phyloP scores from a whole-genome alignment of 92 coral and sea anemone species.

The Paragorgia papillata region DNA sequence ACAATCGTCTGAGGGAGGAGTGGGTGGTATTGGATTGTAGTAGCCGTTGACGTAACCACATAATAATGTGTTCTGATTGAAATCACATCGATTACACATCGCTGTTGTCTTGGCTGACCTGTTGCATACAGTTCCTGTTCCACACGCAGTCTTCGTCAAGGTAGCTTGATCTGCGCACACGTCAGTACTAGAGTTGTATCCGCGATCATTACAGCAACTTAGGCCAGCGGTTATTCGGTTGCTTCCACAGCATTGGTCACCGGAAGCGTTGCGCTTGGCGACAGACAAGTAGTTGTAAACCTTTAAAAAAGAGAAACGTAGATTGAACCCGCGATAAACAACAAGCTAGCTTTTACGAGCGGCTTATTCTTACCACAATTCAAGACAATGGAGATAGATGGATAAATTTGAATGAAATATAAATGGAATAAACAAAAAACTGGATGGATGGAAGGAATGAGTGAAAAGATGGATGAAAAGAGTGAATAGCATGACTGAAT shows the following conservation, averaged over 20 bases:
- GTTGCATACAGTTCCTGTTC: slow-evolving; percentile 80
- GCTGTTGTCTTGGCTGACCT: slow-evolving; percentile 63
- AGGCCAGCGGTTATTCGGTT: slow-evolving; percentile 59
- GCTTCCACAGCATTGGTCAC: slow-evolving; percentile 78
- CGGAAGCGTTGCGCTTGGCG: slow-evolving; percentile 62
- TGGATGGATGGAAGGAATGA: no score
- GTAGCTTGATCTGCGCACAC: slow-evolving; percentile 82
- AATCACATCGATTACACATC: slow-evolving; percentile 85
- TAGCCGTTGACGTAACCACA: slow-evolving; percentile 78
- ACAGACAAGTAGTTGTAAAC: slow-evolving; percentile 86
- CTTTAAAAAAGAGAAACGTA: slow-evolving; percentile 35
- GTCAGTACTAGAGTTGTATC: slow-evolving; percentile 72
- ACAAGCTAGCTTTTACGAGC: no score
- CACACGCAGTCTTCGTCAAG: slow-evolving; percentile 74
- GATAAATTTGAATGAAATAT: no score
- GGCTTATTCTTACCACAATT: no score
- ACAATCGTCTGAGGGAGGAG: slow-evolving; percentile 70
- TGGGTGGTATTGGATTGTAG: slow-evolving; percentile 68
- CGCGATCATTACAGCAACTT: slow-evolving; percentile 80
- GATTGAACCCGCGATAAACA: background rate
- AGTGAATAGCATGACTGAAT: no score
- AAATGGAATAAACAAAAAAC: no score
- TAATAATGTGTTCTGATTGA: slow-evolving; percentile 56
- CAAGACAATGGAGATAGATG: no score
- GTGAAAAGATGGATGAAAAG: no score